A percentile compares a stretch with the other conserved stretches of the same genome.
phyloP scores from a whole-genome alignment of 2,888 invertebrate species.

The Eupithecia insigniata region DNA sequence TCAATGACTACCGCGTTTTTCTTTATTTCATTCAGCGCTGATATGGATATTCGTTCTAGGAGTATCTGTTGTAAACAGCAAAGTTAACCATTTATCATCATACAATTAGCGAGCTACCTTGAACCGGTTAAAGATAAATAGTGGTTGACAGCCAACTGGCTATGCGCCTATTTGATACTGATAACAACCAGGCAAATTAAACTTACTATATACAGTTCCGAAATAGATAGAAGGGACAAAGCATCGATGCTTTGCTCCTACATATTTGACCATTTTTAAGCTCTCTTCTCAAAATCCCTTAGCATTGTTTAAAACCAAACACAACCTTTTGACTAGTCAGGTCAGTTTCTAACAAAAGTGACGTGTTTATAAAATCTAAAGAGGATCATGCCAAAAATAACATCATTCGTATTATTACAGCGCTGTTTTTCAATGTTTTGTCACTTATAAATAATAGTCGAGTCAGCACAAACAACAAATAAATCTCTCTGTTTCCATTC shows the following conservation, averaged over 20 bases:
- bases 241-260: not conserved
- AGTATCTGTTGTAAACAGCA: not conserved
- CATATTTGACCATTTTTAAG: not conserved
- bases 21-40: not conserved
- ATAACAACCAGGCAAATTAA: conserved; percentile 68
- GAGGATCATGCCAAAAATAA: not conserved
- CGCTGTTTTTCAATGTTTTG: conserved; percentile 30
- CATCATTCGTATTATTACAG: not conserved
- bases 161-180: conserved; percentile 59
- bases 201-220: conserved; percentile 9
- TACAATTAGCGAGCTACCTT: conserved; percentile 62
- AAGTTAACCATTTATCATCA: conserved; percentile 56
- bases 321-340: too few species aligned
- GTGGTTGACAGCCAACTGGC: conserved; percentile 57
- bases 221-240: not conserved
- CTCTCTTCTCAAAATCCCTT: not conserved
- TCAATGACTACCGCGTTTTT: not conserved
- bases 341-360: not conserved
- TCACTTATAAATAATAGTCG: conserved; percentile 41
- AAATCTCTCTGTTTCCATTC: conserved; percentile 43
- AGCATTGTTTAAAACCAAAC: not conserved
- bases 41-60: too few species aligned
- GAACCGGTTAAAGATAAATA: conserved; percentile 61
- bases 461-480: conserved; percentile 44
- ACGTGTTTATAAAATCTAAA: not conserved